Base-by-base conservation (phyloP, 2,113 vertebrate species). In the Carlito syrichta region DNA sequence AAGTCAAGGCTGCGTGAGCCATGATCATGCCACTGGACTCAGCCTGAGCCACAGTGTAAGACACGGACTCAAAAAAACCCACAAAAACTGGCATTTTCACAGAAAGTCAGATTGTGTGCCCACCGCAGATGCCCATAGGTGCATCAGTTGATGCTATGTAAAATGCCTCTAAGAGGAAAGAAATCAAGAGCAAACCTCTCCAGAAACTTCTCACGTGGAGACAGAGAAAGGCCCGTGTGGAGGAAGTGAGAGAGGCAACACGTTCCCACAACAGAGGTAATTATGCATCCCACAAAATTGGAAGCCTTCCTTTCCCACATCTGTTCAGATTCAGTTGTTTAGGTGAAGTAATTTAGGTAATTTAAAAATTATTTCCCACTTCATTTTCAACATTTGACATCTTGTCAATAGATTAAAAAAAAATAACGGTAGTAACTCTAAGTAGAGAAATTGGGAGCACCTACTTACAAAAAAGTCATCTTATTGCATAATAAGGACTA, bases 331-430 rank as follows among this genome's bases (percentile, higher is more conserved):
- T 23, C 43, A 88, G 52, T 86, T 92, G 40, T 95, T 71, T 82
- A 93, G 76, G 86, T 68, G 13, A 85, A 92, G 22, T 71, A 71
- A 93, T 69, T 94, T 48, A 73, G 32, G 22, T 87, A 48, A 83
- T 92, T 95, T 97, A 86, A 84, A 93, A 87, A 63, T 79, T 76
- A 95, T 89, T 93, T 93, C 81, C 71, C n/a, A 71, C 87, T 9
- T 92, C 96, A 73, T 77, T 87, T 17, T 19, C 20, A 92, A 45
- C 25, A 89, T 94, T 71, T 95, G 76, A 85, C 58, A 90, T 81
- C 35, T 71, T 89, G n/a, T 92, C 71, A 96, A 76, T 54, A 93
- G 40, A 91, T 79, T 56, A 23, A 69, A 84, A 85, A 91, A 83
- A 86, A 82, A 66, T 86, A 87, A 82, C 84, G n/a, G 54, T 74